Evolutionary conservation across 2,888 invertebrate genomes (phyloP).

Genomic region (Dendrolimus pini): DNA sequence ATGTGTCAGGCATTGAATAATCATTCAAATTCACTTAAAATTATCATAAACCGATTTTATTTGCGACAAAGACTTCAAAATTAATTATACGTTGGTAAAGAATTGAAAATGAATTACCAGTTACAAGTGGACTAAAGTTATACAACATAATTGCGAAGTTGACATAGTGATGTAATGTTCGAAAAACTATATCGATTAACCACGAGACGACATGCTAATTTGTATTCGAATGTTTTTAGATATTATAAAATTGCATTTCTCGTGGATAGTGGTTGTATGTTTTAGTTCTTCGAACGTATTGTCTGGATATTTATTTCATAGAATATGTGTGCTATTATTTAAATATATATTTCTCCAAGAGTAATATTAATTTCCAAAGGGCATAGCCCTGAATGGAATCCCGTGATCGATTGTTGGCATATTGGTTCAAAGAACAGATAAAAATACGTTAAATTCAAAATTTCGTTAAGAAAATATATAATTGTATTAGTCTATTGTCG

Average conservation of each 20-base stretch:
- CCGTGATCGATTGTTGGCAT: constrained; percentile 30
- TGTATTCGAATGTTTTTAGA: no score
- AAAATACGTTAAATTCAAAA: constrained; percentile 27
- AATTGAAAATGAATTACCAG: not conserved
- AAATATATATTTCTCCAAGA: constrained; percentile 24
- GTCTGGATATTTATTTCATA: not conserved
- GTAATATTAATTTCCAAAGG: constrained; percentile 20
- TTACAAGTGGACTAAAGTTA: not conserved
- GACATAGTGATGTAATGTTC: not conserved
- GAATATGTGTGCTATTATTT: constrained; percentile 7
- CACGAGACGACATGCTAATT: no score
- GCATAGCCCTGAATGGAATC: constrained; percentile 32
- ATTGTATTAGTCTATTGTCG: constrained; percentile 33
- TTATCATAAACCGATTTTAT: constrained; percentile 12
- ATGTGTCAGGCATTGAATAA: no score
- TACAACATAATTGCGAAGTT: no score
- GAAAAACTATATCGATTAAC: not conserved
- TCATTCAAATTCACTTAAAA: no score
- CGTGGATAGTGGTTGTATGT: no score
- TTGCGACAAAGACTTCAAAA: constrained; percentile 22
- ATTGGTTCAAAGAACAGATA: constrained; percentile 53
- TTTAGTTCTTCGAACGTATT: no score
- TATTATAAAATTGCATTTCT: no score
- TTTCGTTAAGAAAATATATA: constrained; percentile 21
- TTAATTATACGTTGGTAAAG: not conserved